Evolutionary conservation across 1,140 invertebrate genomes (phyloP).

Genomic region (Euura lappo): DNA sequence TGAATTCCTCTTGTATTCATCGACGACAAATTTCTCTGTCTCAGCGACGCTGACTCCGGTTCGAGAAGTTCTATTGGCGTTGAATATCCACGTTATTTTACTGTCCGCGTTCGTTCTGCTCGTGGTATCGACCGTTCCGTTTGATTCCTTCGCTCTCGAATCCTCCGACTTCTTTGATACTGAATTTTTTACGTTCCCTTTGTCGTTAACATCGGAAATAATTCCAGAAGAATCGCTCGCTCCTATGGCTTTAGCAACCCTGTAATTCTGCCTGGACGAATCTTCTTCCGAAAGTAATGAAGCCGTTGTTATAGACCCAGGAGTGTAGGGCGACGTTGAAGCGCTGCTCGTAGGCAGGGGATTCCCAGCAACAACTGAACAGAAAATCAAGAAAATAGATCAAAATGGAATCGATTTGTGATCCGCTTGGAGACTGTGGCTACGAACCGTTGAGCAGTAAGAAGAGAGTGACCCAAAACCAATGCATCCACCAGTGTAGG

Average conservation of each 20-base stretch:
- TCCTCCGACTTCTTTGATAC: slow-evolving; percentile 24
- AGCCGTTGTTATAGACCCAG: too few relatives aligned
- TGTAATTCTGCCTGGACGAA: slow-evolving; percentile 29
- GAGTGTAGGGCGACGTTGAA: too few relatives aligned
- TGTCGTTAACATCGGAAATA: slow-evolving; percentile 26
- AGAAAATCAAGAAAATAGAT: too few relatives aligned
- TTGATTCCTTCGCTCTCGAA: background rate
- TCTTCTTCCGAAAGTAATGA: too few relatives aligned
- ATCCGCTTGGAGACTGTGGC: too few relatives aligned
- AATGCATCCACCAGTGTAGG: slow-evolving; percentile 74
- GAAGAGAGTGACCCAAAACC: slow-evolving; percentile 70
- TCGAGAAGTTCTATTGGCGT: slow-evolving; percentile 30
- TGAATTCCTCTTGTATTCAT: slow-evolving; percentile 24
- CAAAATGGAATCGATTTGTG: too few relatives aligned
- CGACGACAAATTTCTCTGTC: background rate
- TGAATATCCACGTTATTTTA: slow-evolving; percentile 40
- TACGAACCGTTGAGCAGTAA: too few relatives aligned
- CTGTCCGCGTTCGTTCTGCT: slow-evolving; percentile 35
- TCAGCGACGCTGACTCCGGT: slow-evolving; percentile 32
- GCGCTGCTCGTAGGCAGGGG: background rate
- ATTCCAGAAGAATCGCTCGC: background rate
- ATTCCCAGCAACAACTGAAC: background rate
- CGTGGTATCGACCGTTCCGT: slow-evolving; percentile 13
- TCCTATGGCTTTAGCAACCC: slow-evolving; percentile 46
- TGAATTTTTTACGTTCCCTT: background rate